Conservation (phyloP, 2,888 invertebrate genomes). For the Sericinus montela region DNA sequence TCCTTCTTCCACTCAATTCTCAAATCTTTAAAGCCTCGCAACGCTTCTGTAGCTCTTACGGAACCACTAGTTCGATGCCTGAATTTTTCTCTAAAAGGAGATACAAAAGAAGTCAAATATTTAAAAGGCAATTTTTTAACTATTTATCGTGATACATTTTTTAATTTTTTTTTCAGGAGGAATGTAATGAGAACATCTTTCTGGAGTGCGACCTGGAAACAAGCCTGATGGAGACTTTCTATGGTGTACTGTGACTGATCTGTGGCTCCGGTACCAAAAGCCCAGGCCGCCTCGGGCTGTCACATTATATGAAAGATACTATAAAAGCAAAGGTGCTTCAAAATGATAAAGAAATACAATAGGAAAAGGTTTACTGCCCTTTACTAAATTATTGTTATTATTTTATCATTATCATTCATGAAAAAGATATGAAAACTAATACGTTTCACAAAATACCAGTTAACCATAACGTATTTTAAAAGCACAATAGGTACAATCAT, state of each 20-base stretch:
- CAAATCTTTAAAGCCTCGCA: too few relatives aligned
- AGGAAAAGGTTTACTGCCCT: neutral
- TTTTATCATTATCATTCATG: conserved; percentile 3
- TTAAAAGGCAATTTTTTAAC: too few relatives aligned
- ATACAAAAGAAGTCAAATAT: too few relatives aligned
- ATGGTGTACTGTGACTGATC: conserved; percentile 61
- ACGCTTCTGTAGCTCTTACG: too few relatives aligned
- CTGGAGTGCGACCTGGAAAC: conserved; percentile 70
- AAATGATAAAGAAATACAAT: neutral
- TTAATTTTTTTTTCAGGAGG: conserved; percentile 51
- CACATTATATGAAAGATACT: conserved; percentile 9
- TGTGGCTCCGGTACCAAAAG: neutral
- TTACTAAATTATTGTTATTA: conserved; percentile 2
- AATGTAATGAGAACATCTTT: conserved; percentile 69
- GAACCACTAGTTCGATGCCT: too few relatives aligned
- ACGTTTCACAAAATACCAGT: conserved; percentile 30
- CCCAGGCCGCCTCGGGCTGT: conserved; percentile 10
- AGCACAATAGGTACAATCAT: conserved; percentile 51
- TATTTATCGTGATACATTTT: too few relatives aligned
- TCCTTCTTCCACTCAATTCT: too few relatives aligned
- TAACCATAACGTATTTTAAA: conserved; percentile 44
- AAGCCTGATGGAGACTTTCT: conserved; percentile 68
- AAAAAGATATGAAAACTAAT: neutral
- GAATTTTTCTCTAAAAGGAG: too few relatives aligned
- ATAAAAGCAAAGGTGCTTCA: conserved; percentile 18